A percentile compares a stretch with the other conserved stretches of the same genome.
These are phyloP conservation scores for Prietella phreatophila DNA, from an alignment of 2,113 vertebrate genomes.

Conservation along the genomic window DNA sequence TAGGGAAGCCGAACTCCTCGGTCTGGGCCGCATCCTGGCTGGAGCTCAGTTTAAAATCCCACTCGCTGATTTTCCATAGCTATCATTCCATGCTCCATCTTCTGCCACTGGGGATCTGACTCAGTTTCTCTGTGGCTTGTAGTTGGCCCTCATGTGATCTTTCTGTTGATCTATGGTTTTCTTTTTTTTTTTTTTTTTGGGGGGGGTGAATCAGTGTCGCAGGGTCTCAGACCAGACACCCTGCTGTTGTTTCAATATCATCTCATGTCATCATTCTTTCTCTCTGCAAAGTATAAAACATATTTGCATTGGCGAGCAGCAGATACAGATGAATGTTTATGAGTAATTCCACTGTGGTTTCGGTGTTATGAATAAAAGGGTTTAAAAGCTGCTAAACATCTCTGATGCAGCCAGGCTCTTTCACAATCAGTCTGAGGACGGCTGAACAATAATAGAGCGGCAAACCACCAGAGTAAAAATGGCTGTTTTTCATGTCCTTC, in stretches of 20 bases:
- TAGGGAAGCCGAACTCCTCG: background rate
- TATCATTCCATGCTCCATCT: slow-evolving; percentile 20
- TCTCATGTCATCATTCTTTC: slow-evolving; percentile 43
- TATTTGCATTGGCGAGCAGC: slow-evolving; percentile 44
- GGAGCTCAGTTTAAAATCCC: slow-evolving; percentile 10
- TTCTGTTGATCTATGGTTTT: background rate
- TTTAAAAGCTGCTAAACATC: slow-evolving; percentile 15
- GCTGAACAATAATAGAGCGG: slow-evolving; percentile 52
- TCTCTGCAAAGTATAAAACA: slow-evolving; percentile 42
- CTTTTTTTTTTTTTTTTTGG: background rate
- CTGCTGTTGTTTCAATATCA: slow-evolving; percentile 41
- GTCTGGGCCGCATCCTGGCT: background rate
- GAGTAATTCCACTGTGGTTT: slow-evolving; percentile 45
- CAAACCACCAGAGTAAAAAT: slow-evolving; percentile 27
- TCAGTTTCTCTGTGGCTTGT: slow-evolving; percentile 32
- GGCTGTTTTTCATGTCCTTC: slow-evolving; percentile 17
- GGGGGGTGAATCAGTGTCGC: background rate
- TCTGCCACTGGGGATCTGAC: slow-evolving; percentile 35
- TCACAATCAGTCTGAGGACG: slow-evolving; percentile 60
- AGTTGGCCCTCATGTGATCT: slow-evolving; percentile 33
- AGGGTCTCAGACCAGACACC: slow-evolving; percentile 37
- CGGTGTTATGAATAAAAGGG: slow-evolving; percentile 36
- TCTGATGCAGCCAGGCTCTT: slow-evolving; percentile 47
- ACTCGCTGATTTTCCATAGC: background rate
- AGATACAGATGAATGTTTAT: slow-evolving; percentile 32